phyloP scores from a whole-genome alignment of 1,140 invertebrate genomes.

The Aphidius ervi region DNA sequence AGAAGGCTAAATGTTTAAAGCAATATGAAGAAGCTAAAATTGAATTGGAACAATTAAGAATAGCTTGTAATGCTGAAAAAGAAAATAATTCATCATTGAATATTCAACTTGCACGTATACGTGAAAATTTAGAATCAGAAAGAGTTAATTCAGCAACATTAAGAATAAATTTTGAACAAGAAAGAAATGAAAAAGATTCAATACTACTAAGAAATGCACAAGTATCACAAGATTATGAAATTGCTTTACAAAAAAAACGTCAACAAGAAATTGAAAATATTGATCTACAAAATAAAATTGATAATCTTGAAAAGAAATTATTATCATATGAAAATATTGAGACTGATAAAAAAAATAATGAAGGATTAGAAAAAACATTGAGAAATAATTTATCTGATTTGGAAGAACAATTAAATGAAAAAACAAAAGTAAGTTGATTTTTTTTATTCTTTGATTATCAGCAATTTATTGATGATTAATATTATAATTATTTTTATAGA shows the following conservation, averaged over 20 bases:
- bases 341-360: constrained; percentile 43
- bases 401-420: constrained; percentile 71
- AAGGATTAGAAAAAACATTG: constrained; percentile 56
- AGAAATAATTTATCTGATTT: constrained; percentile 62
- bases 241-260: constrained; percentile 66
- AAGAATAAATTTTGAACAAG: constrained; percentile 45
- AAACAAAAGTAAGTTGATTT: constrained; percentile 28
- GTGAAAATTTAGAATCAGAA: constrained; percentile 40
- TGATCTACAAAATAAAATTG: constrained; percentile 43
- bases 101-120: constrained; percentile 37
- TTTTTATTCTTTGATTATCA: constrained; percentile 4
- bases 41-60: constrained; percentile 38
- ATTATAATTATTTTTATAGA: constrained; percentile 57
- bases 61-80: constrained; percentile 38
- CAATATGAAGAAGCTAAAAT: constrained; percentile 30
- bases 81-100: constrained; percentile 40
- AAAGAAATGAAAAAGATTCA: constrained; percentile 71
- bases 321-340: constrained; percentile 52
- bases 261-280: constrained; percentile 58
- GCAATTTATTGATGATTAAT: background rate
- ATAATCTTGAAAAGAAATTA: constrained; percentile 44
- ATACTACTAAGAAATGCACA: constrained; percentile 76
- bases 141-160: constrained; percentile 35
- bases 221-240: constrained; percentile 75
- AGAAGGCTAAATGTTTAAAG: constrained; percentile 42